These are phyloP conservation scores for Xestia c-nigrum DNA, from an alignment of 2,888 invertebrate genomes.

Conservation along the genomic window DNA sequence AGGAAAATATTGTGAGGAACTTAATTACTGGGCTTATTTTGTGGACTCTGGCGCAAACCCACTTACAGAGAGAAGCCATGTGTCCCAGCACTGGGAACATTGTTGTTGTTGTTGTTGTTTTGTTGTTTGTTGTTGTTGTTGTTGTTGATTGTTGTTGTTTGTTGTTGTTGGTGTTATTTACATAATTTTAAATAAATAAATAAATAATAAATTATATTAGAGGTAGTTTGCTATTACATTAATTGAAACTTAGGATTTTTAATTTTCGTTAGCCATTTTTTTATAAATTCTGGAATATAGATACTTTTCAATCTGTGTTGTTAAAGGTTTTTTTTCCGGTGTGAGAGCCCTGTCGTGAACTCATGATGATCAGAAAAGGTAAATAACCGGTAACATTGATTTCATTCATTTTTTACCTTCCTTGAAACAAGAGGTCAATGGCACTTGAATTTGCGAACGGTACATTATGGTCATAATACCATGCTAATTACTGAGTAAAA, in stretches of 20 bases:
- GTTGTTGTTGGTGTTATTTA: too few species aligned
- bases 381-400: slow-evolving; percentile 17
- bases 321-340: neutral
- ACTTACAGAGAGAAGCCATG: neutral
- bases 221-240: neutral
- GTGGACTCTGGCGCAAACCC: neutral
- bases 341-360: neutral
- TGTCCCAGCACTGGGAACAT: neutral
- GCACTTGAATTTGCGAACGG: slow-evolving; percentile 34
- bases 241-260: neutral
- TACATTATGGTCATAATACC: slow-evolving; percentile 8
- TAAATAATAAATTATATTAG: neutral
- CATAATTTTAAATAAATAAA: too few species aligned
- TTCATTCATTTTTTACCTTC: slow-evolving; percentile 27
- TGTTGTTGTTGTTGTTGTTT: too few species aligned
- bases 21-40: neutral
- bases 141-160: too few species aligned
- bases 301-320: neutral
- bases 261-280: neutral
- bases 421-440: slow-evolving; percentile 10
- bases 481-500: slow-evolving; percentile 5
- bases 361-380: slow-evolving; percentile 14
- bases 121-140: too few species aligned
- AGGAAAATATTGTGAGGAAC: neutral
- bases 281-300: neutral